Evolutionary conservation across 2,888 invertebrate species (phyloP), one percentile per base, ranked within the genome.

Genomic region (Brachyptera putata): DNA sequence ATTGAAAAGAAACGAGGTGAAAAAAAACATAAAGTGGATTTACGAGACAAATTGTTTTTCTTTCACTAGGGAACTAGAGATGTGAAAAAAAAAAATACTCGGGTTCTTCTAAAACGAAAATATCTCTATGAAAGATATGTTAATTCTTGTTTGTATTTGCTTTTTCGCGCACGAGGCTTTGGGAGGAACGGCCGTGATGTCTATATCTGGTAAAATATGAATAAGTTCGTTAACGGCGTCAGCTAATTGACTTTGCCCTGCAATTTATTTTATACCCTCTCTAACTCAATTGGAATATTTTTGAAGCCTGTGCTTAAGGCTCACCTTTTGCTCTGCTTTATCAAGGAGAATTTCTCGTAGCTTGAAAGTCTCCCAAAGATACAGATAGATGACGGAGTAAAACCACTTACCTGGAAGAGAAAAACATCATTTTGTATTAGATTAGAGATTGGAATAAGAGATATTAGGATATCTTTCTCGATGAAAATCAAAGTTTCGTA

Each of bases 131-230:
- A 41, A 41, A 41, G 21, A 18, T 18, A 18, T 16, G 41, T 18
- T 18, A 41, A 18, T 41, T 41, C 21, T 41, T 41, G 41, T 41
- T 41, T 41, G 21, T 41, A 41, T 41, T 41, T 41, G 41, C 41
- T 41, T 18, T 18, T 16, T 21, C 16, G 41, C 16, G 41, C n/a
- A n/a, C 41, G 41, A 41, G 34, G 41, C 21, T 41, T 14, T 18
- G 21, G 41, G 2, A 14, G 21, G 18, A 41, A 18, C 21, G 7
- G 18, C 41, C 41, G 14, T n/a, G n/a, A n/a, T n/a, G 41, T 16
- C 18, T 21, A 41, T 18, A 41, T 41, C 41, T 41, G 16, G 41
- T 7, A 41, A 41, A 41, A 41, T 16, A 41, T 41, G 41, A 41
- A 41, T 41, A 41, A 9, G 41, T 41, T 41, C 41, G 41, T 41